Base-by-base conservation (phyloP, 2,113 vertebrate genomes). In the Nothocercus julius region DNA sequence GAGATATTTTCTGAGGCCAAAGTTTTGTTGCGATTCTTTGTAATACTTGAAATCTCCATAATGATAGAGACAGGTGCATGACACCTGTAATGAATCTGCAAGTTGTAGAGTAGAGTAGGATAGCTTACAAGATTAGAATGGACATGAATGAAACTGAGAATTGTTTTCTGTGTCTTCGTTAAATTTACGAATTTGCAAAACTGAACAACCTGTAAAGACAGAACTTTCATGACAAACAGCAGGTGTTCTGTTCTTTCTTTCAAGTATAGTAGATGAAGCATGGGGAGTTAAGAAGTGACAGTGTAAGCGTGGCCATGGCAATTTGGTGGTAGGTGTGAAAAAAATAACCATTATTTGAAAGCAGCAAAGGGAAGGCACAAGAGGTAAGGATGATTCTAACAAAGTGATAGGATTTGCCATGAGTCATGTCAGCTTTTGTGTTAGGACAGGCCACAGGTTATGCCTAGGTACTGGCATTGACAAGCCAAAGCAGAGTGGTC, bases 331-430 rank as follows among this genome's bases (percentile, higher is more conserved):
- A 38, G 13, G 5, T 44, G 14, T 42, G 53, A 69, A 38, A 77
- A 11, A 91, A 92, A 58, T 72, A 47, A 21, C 70, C 42, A 64
- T 61, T 92, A 44, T 69, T 93, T 89, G 67, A 18, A 87, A 61
- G 8, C 6, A 6, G 3, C 0, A 59, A 18, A 5, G 15, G 34
- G 3, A 51, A 15, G 32, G n/a, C 13, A 24, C 13, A 38, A 38
- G 45, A 6, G 5, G 27, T 68, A 8, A 24, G 49, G 20, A 49
- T 73, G 28, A 25, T 38, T 51, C 17, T 91, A 58, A 58, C 25
- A 49, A 28, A 17, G 15, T 16, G 30, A 42, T 59, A 47, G n/a
- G 59, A 34, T 89, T 70, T 79, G 13, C 64, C 2, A 1, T 70
- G 13, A 49, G 18, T 11, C 13, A 2, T 36, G 30, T 24, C 63